These are phyloP conservation scores for Campoletis sonorensis DNA, from an alignment of 1,140 invertebrate species.

Conservation along the genomic window DNA sequence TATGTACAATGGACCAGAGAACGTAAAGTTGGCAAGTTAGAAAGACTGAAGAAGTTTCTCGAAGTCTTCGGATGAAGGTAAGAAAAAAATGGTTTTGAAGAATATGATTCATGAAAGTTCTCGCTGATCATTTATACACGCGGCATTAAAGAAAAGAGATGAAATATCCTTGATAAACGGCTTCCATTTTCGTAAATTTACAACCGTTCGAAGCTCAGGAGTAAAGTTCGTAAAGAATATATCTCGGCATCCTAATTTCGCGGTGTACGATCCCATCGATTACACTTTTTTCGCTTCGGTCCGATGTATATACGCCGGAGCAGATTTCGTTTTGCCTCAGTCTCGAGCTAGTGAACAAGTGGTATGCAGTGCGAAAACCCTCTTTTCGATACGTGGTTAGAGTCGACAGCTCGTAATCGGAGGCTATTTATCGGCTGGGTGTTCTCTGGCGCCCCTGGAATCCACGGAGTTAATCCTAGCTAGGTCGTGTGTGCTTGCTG, in stretches of 20 bases:
- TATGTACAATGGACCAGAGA: too few species aligned
- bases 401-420: constrained; percentile 58
- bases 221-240: neutral
- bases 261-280: constrained; percentile 37
- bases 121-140: too few species aligned
- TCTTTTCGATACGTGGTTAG: constrained; percentile 55
- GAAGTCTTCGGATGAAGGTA: too few species aligned
- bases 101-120: too few species aligned
- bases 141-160: too few species aligned
- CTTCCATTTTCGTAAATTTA: neutral
- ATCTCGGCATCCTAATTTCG: constrained; percentile 51
- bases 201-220: neutral
- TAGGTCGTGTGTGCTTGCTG: constrained; percentile 20
- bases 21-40: too few species aligned
- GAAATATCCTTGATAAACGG: neutral
- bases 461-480: constrained; percentile 58
- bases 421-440: constrained; percentile 59
- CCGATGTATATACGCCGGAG: neutral
- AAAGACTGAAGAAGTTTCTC: too few species aligned
- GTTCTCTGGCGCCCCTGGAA: constrained; percentile 47
- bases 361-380: constrained; percentile 37
- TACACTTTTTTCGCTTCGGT: neutral
- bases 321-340: constrained; percentile 7
- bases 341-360: neutral
- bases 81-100: too few species aligned